These are phyloP conservation scores for Diplazon laetatorius DNA, from an alignment of 2,888 invertebrate genomes.

Conservation along the genomic window DNA sequence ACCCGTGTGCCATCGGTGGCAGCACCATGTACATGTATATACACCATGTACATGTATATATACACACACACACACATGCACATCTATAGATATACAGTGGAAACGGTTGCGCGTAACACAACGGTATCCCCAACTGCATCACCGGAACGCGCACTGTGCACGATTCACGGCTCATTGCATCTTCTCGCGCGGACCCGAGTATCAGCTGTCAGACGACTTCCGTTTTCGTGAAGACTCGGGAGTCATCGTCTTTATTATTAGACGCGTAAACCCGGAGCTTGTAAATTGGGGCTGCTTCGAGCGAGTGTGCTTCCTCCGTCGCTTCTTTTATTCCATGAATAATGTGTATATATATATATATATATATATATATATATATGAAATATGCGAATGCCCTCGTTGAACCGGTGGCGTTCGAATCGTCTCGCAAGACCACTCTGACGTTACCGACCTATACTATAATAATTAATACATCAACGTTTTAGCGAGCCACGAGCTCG, in stretches of 20 bases:
- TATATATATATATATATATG: too few relatives aligned
- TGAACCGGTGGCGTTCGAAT: background rate
- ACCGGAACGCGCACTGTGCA: constrained; percentile 29
- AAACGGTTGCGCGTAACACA: constrained; percentile 45
- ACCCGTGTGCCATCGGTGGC: constrained; percentile 5
- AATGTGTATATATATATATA: too few relatives aligned
- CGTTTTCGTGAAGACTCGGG: constrained; percentile 63
- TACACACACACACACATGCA: too few relatives aligned
- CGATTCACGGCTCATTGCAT: constrained; percentile 48
- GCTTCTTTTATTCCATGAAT: constrained; percentile 10
- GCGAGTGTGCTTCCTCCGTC: constrained; percentile 16
- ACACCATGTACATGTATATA: too few relatives aligned
- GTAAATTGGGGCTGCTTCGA: background rate
- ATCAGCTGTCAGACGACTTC: constrained; percentile 70
- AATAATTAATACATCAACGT: constrained; percentile 33
- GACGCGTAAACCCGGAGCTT: constrained; percentile 25
- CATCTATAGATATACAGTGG: background rate
- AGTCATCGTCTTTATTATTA: constrained; percentile 65
- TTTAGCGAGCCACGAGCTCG: constrained; percentile 11
- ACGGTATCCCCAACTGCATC: constrained; percentile 42
- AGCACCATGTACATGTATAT: background rate
- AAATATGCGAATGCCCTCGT: background rate
- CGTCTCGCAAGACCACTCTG: background rate
- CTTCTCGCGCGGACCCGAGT: constrained; percentile 53
- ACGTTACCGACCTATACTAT: background rate